Conservation (phyloP, 2,113 vertebrate species). For the Cololabis saira region DNA sequence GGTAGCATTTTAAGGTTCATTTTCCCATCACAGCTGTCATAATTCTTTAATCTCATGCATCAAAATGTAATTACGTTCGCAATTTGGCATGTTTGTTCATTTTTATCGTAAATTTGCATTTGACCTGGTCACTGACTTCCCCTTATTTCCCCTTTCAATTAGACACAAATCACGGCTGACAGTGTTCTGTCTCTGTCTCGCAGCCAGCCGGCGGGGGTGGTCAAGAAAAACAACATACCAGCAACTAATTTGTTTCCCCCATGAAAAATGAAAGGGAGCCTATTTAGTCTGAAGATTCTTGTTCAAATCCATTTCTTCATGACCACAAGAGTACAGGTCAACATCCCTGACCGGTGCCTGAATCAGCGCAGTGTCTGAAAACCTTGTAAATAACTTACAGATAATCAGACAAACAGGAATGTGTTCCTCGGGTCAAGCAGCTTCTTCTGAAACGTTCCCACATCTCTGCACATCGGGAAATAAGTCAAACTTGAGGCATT, state of each 20-base stretch:
- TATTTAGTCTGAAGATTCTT: constrained; percentile 6
- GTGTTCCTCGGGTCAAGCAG: constrained; percentile 10
- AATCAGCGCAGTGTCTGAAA: constrained; percentile 18
- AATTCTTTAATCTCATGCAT: too few species aligned
- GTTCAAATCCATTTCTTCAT: constrained; percentile 37
- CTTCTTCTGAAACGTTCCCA: constrained; percentile 20
- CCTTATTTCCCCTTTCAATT: constrained; percentile 37
- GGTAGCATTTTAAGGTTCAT: too few species aligned
- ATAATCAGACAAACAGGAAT: constrained; percentile 29
- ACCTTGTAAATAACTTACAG: constrained; percentile 20
- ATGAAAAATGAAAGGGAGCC: constrained; percentile 46
- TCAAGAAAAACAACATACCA: constrained; percentile 62
- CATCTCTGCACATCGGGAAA: not conserved
- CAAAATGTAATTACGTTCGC: too few species aligned
- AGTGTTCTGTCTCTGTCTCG: constrained; percentile 5
- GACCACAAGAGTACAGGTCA: constrained; percentile 19
- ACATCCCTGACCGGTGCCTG: not conserved
- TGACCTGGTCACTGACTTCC: constrained; percentile 26
- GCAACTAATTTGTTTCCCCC: constrained; percentile 36
- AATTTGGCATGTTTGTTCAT: not conserved
- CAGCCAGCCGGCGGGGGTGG: not conserved
- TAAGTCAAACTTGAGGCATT: constrained; percentile 6
- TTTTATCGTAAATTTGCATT: not conserved
- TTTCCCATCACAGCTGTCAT: too few species aligned
- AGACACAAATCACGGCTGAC: not conserved